Evolutionary conservation across 2,113 vertebrate species (phyloP).

Genomic region (Ictidomys tridecemlineatus): DNA sequence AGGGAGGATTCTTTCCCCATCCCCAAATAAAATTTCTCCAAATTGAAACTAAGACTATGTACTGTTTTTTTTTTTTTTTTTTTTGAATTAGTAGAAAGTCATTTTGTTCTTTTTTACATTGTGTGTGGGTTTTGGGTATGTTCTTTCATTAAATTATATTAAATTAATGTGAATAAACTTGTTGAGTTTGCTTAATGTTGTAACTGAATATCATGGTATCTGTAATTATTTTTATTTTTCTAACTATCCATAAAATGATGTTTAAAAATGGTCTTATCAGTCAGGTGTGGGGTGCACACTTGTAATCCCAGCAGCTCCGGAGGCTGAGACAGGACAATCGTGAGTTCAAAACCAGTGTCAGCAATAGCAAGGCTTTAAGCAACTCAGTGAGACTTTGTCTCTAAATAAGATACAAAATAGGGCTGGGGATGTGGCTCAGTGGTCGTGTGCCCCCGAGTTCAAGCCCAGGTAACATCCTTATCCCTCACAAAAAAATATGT

Average conservation of each 20-base stretch:
- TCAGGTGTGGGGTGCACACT: too few relatives aligned
- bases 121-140: background rate
- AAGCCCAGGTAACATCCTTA: too few relatives aligned
- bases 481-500: background rate
- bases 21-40: background rate
- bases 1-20: background rate
- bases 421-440: too few relatives aligned
- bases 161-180: constrained; percentile 38
- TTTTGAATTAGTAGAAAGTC: background rate
- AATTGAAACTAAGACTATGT: background rate
- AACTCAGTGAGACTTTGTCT: too few relatives aligned
- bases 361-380: too few relatives aligned
- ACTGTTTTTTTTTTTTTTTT: background rate
- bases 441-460: too few relatives aligned
- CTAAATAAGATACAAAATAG: too few relatives aligned
- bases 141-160: constrained; percentile 49
- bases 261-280: constrained; percentile 41
- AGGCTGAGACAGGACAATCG: too few relatives aligned
- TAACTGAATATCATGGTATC: background rate
- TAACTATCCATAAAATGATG: constrained; percentile 34
- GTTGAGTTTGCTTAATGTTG: constrained; percentile 37
- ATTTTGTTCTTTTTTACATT: background rate
- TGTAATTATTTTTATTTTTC: constrained; percentile 32
- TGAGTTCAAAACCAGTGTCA: too few relatives aligned
- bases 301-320: too few relatives aligned